Percentiles rank a stretch among this genome's conserved stretches.
Evolutionary conservation across 2,888 invertebrate genomes (phyloP).

Genomic region (Lithophane ornitopus): DNA sequence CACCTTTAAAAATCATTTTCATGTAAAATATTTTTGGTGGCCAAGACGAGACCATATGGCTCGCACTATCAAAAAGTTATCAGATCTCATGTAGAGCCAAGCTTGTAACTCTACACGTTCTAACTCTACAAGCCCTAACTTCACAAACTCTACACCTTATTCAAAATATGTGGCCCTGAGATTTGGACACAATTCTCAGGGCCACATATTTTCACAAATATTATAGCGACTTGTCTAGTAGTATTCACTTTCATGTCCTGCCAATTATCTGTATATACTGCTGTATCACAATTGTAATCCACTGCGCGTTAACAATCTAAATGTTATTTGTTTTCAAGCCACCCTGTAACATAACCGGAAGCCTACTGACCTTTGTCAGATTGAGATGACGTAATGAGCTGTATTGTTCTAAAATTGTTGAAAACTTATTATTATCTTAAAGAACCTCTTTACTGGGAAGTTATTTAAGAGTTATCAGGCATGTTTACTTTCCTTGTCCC

Average conservation of each 20-base stretch:
- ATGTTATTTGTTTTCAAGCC: slow-evolving; percentile 3
- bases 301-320: background rate
- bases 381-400: slow-evolving; percentile 40
- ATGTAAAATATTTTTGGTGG: too few species aligned
- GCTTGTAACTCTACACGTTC: too few species aligned
- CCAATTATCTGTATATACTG: background rate
- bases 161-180: too few species aligned
- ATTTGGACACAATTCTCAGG: too few species aligned
- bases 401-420: slow-evolving; percentile 60
- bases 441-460: slow-evolving; percentile 11
- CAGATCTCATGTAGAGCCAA: too few species aligned
- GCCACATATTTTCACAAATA: too few species aligned
- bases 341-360: slow-evolving; percentile 39
- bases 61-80: too few species aligned
- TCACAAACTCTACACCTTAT: too few species aligned
- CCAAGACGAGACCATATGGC: too few species aligned
- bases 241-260: background rate
- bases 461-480: slow-evolving; percentile 28
- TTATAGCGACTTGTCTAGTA: too few species aligned
- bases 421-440: slow-evolving; percentile 47
- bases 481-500: slow-evolving; percentile 26
- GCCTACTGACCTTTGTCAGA: slow-evolving; percentile 58
- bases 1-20: too few species aligned
- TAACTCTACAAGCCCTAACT: too few species aligned
- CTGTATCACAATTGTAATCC: background rate